A percentile compares a stretch with the other conserved stretches of the same genome.
Conservation (phyloP, 2,797 vertebrate species). For the Melopsittacus undulatus region DNA sequence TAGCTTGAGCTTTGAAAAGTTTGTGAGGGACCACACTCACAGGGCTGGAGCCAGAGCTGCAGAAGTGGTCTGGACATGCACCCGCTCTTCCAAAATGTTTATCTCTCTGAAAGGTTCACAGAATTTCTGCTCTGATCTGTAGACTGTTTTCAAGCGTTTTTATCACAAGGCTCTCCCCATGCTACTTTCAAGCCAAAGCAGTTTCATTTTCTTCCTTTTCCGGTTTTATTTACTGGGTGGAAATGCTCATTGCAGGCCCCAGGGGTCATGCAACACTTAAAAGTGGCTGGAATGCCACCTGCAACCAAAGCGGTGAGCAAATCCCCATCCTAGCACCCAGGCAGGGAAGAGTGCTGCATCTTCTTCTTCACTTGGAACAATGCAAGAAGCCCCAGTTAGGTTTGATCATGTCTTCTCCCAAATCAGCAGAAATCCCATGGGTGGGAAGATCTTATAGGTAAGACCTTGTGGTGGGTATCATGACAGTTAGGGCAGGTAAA, state of each 20-base stretch:
- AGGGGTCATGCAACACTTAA: background rate
- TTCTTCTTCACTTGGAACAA: background rate
- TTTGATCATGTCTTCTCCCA: background rate
- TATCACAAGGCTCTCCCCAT: background rate
- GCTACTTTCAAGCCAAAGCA: background rate
- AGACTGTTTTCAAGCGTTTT: background rate
- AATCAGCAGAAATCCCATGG: background rate
- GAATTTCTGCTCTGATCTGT: slow-evolving; percentile 33
- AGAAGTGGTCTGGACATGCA: fast-evolving
- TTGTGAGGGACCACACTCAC: background rate
- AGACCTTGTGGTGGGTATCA: background rate
- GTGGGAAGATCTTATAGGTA: background rate
- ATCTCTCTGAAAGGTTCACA: slow-evolving; percentile 12
- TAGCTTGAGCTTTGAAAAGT: background rate
- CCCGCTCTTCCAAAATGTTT: background rate
- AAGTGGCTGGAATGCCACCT: background rate
- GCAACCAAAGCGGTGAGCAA: background rate
- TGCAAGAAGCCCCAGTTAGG: background rate
- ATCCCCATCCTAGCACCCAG: background rate
- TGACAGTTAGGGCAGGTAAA: background rate
- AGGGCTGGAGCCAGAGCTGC: background rate
- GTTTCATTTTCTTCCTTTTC: background rate
- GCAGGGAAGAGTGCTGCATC: background rate
- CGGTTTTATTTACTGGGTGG: background rate
- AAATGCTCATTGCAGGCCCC: background rate